Base-by-base conservation (phyloP, 2,113 vertebrate species). In the Vicugna pacos region DNA sequence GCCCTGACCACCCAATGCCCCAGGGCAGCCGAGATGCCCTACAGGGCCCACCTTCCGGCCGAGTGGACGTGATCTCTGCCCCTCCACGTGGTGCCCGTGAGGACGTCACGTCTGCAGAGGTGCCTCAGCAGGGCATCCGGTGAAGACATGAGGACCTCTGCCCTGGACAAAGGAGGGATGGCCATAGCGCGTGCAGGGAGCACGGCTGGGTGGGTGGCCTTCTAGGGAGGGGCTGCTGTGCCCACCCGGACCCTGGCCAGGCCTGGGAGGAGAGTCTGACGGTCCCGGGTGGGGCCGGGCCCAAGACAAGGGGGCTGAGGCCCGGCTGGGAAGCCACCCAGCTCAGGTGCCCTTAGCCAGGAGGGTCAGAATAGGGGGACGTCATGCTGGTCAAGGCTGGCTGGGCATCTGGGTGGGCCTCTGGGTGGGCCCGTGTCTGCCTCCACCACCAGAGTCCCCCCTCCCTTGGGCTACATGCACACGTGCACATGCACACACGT, bases 391-490 rank as follows among this genome's bases (percentile, higher is more conserved):
- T 42, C n/a, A 10, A 5, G n/a, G 26, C 30, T 16, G 11, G 19
- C 3, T 42, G 38, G 38, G 38, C 38, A 42, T 42, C 38, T 42
- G 38, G 14, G 20, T 8, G 1, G 35, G 50, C 35, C n/a, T 67
- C n/a, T 13, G 32, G 11, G 22, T 1, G 26, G 54, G 24, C 28
- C 20, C 10, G 67, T 28, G 0, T 24, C 52, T 24, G 17, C 28
- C 3, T 30, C 30, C 26, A 3, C 38, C 52, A 12, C 75, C 30
- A n/a, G 35, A 13, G 35, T n/a, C 42, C 42, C 32, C 19, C n/a
- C 6, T 28, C 38, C 38, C 20, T 3, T 5, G 19, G 1, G 0
- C 3, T 12, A 17, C 50, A 30, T 35, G 26, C 69, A 16, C 56
- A 1, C 5, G 0, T 38, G 16, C 7, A 5, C 9, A 9, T 4